Conservation (phyloP, 2,797 vertebrate genomes). For the Hybognathus amarus region DNA sequence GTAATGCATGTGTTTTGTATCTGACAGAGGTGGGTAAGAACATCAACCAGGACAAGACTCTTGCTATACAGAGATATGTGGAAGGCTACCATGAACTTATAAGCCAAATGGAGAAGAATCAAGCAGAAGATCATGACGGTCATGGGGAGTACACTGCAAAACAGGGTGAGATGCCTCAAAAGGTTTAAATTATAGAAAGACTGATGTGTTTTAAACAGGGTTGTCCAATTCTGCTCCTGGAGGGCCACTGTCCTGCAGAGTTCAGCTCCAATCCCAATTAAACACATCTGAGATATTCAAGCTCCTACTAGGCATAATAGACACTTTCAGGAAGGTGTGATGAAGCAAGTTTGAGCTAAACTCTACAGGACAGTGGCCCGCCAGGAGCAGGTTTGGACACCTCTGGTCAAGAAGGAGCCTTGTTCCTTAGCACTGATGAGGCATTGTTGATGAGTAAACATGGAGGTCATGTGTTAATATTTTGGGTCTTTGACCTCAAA, state of each 20-base stretch:
- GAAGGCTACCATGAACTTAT: slow-evolving; percentile 71
- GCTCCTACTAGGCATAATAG: neutral
- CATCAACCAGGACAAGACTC: slow-evolving; percentile 86
- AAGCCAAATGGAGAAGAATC: slow-evolving; percentile 51
- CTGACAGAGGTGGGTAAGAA: slow-evolving; percentile 85
- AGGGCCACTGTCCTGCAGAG: neutral
- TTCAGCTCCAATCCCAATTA: neutral
- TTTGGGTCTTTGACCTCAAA: neutral
- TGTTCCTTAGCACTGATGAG: neutral
- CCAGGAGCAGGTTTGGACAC: neutral
- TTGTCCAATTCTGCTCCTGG: neutral
- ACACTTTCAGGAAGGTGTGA: neutral
- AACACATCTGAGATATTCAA: neutral
- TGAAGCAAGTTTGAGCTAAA: neutral
- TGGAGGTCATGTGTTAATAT: neutral
- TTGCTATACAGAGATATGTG: slow-evolving; percentile 78
- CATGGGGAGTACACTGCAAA: neutral
- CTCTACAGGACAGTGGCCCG: neutral
- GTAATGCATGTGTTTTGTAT: neutral
- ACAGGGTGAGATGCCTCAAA: slow-evolving; percentile 34
- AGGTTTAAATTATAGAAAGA: neutral
- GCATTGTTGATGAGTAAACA: neutral
- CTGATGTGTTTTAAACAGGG: neutral
- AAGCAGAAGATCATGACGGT: slow-evolving; percentile 20
- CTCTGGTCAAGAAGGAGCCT: neutral